Base-by-base conservation (phyloP, 2,888 invertebrate genomes). In the Papilio elwesi region DNA sequence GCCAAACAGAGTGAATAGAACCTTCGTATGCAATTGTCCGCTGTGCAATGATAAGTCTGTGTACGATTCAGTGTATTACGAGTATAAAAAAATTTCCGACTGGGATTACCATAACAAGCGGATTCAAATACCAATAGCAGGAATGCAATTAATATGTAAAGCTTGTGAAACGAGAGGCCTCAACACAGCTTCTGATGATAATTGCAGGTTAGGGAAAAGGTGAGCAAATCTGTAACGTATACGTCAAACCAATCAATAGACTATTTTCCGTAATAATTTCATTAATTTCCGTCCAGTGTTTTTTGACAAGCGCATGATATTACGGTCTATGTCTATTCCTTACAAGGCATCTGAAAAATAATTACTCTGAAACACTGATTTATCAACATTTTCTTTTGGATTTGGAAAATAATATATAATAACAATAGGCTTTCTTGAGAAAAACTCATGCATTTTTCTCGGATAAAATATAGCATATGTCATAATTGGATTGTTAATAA, bases 1-100 rank as follows among this genome's bases (percentile, higher is more conserved):
- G 75, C 84, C 82, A 78, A 80, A 77, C 43, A 81, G 79, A 75
- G 57, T 87, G 73, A 90, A 88, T 74, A 84, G 83, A 76, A 90
- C 88, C 74, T 90, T 90, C 80, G 78, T 84, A 78, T 92, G 91
- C 80, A 91, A 89, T 82, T 92, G 91, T 77, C 88, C 86, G 53
- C 77, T 91, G 51, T 91, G 91, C 78, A 91, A 91, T 79, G 87
- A 90, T 78, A 90, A 90, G 80, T 85, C 88, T 73, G 82, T 83
- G 16, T 76, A 79, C 66, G 85, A 88, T 64, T 68, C 75, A 70
- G 76, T 78, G 69, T 84, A 84, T 80, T 90, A 87, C 76, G 81
- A 85, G 57, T 91, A 90, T 78, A 80, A 77, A 64, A 81, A 77
- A 67, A 65, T 87, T 67, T 78, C 76, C 67, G 89, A 91, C 80